These are phyloP conservation scores for Antheraea pernyi DNA, from an alignment of 1,140 invertebrate species.

Conservation along the genomic window DNA sequence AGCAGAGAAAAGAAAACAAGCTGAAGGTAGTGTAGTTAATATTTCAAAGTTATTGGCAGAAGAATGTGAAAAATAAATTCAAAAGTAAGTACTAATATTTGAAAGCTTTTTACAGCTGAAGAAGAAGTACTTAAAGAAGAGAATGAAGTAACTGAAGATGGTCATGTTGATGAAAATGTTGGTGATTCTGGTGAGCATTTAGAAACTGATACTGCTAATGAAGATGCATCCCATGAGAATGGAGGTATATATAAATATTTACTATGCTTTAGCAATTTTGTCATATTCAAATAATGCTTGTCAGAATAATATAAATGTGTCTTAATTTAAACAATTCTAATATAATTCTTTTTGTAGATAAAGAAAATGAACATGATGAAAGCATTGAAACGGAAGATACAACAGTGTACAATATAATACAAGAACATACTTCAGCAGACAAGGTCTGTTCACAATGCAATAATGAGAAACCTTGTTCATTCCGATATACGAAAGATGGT, in stretches of 20 bases:
- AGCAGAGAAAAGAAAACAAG: conserved; percentile 73
- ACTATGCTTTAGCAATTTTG: not conserved
- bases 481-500: conserved; percentile 40
- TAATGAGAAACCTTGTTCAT: conserved; percentile 45
- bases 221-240: conserved; percentile 46
- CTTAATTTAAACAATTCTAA: no score
- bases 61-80: not conserved
- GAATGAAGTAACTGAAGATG: conserved; percentile 32
- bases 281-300: not conserved
- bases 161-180: conserved; percentile 22
- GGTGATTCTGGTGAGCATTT: conserved; percentile 27
- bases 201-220: conserved; percentile 34
- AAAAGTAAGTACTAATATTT: not conserved
- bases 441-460: conserved; percentile 58
- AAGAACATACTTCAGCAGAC: conserved; percentile 54
- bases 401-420: conserved; percentile 38
- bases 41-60: not conserved
- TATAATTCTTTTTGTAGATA: conserved; percentile 44
- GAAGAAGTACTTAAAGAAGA: conserved; percentile 50
- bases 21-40: conserved; percentile 37
- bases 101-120: conserved; percentile 24
- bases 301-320: no score
- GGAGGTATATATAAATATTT: conserved; percentile 19
- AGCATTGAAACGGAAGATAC: conserved; percentile 40
- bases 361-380: conserved; percentile 60